Percentiles rank a stretch among this genome's conserved stretches.
Evolutionary conservation across 2,113 vertebrate species (phyloP).

Genomic region (Eulemur macaco): DNA sequence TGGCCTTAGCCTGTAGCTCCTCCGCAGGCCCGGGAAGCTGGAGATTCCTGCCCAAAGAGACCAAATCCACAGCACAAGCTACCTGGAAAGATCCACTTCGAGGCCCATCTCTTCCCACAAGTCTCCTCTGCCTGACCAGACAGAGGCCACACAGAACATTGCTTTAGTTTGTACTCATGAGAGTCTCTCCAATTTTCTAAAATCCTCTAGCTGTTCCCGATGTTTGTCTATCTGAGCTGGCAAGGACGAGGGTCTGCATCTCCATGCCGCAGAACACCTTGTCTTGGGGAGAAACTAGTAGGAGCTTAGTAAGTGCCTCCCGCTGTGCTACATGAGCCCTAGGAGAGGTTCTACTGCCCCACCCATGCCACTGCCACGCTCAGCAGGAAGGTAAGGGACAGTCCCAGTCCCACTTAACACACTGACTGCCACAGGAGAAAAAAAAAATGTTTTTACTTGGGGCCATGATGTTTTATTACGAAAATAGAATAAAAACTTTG

Average conservation of each 20-base stretch:
- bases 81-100: background rate
- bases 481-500: too few species aligned
- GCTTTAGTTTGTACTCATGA: fast-evolving
- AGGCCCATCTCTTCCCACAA: background rate
- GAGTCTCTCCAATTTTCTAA: background rate
- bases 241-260: background rate
- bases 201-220: background rate
- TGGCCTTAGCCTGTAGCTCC: too few species aligned
- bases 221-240: background rate
- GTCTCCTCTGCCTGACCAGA: background rate
- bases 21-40: fast-evolving
- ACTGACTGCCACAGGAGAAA: too few species aligned
- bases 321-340: fast-evolving
- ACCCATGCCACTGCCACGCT: too few species aligned
- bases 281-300: background rate
- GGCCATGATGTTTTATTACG: too few species aligned
- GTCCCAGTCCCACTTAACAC: background rate
- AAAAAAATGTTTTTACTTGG: too few species aligned
- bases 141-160: background rate
- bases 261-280: background rate
- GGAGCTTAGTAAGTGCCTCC: background rate
- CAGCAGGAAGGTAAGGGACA: background rate
- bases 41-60: background rate
- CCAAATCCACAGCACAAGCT: background rate
- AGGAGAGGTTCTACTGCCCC: background rate